phyloP scores from a whole-genome alignment of 2,113 vertebrate species.

The Vulpes ferrilata region DNA sequence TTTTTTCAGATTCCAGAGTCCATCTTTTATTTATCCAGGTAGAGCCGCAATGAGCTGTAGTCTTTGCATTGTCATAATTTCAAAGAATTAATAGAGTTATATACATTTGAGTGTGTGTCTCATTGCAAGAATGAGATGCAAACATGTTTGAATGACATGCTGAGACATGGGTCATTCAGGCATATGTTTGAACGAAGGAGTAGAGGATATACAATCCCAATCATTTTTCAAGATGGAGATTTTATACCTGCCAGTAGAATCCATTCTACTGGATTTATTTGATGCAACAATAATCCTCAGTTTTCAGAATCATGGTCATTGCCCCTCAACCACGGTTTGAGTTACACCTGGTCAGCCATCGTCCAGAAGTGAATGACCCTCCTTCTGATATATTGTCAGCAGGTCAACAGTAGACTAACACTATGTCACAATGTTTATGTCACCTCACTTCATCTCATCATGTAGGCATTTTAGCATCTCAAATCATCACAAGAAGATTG shows the following conservation, averaged over 20 bases:
- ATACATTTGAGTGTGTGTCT: not conserved
- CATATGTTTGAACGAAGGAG: not conserved
- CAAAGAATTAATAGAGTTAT: not conserved
- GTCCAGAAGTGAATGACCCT: not conserved
- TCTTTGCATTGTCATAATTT: not conserved
- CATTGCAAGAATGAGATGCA: not conserved
- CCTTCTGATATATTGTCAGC: too few relatives aligned
- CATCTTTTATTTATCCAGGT: not conserved
- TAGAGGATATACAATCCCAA: not conserved
- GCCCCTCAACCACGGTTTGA: not conserved
- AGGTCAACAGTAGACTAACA: not conserved
- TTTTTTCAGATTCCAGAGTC: not conserved
- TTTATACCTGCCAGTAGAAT: not conserved
- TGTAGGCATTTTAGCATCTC: not conserved
- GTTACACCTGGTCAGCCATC: not conserved
- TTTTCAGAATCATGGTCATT: not conserved
- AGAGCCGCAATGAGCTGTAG: not conserved
- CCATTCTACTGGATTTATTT: not conserved
- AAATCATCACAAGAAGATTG: not conserved
- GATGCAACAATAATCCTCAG: not conserved
- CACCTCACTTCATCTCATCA: not conserved
- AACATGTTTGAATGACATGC: too few relatives aligned
- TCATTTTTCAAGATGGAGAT: not conserved
- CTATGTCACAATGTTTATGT: not conserved
- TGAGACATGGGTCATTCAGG: too few relatives aligned